A percentile compares a stretch with the other conserved stretches of the same genome.
These are phyloP conservation scores for Acromyrmex charruanus DNA, from an alignment of 1,140 invertebrate genomes.

Conservation along the genomic window DNA sequence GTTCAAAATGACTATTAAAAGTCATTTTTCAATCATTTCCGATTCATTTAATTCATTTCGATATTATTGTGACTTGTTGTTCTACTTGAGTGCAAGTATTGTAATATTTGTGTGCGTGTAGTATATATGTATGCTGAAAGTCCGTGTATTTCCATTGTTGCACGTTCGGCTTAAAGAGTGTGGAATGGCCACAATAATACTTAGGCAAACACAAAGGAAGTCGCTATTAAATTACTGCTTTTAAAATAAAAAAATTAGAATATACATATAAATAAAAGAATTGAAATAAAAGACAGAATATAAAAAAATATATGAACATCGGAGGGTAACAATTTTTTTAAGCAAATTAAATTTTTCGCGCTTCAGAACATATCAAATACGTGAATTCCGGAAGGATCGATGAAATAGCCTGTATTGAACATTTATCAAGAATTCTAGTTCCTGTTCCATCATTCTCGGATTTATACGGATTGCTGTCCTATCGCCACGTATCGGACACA, in stretches of 20 bases:
- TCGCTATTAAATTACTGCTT: neutral
- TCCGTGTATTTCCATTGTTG: too few species aligned
- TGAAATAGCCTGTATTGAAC: neutral
- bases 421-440: constrained; percentile 10
- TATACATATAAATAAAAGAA: neutral
- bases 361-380: neutral
- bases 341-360: neutral
- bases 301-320: neutral
- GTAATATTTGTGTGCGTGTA: too few species aligned
- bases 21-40: too few species aligned
- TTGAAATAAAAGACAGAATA: too few species aligned
- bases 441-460: constrained; percentile 33
- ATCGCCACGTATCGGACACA: constrained; percentile 14
- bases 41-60: too few species aligned
- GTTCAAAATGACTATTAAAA: too few species aligned
- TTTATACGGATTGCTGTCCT: constrained; percentile 28
- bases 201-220: neutral
- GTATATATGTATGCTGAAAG: too few species aligned
- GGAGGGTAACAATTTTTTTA: neutral
- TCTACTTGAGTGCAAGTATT: too few species aligned
- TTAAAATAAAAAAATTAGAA: neutral
- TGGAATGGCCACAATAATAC: neutral
- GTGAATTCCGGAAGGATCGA: too few species aligned
- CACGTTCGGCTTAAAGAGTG: too few species aligned
- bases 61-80: too few species aligned